Conservation (phyloP, 2,113 vertebrate species). For the Manacus vitellinus region DNA sequence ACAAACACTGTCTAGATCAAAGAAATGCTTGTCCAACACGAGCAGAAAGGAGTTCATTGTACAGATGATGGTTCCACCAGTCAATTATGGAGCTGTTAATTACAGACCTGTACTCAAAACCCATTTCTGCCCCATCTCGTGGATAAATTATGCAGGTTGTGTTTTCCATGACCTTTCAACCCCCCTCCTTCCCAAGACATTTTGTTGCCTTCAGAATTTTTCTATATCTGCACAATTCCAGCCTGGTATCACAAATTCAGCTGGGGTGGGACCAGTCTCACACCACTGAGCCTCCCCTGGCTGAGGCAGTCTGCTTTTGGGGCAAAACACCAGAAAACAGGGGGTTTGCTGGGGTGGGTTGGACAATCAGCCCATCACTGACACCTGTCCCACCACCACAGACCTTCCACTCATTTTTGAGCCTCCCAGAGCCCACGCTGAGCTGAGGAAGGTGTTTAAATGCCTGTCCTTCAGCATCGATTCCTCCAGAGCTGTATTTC, state of each 20-base stretch:
- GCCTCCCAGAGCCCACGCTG: not conserved
- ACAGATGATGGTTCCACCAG: not conserved
- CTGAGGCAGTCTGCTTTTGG: fast-evolving
- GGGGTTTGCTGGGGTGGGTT: not conserved
- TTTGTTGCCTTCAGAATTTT: not conserved
- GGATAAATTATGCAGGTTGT: not conserved
- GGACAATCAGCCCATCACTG: fast-evolving
- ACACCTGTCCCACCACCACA: fast-evolving
- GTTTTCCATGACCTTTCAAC: not conserved
- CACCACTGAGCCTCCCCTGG: fast-evolving
- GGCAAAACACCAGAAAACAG: not conserved
- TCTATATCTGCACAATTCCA: not conserved
- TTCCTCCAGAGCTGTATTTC: not conserved
- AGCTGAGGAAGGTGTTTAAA: not conserved
- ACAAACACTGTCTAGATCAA: not conserved
- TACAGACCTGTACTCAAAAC: not conserved
- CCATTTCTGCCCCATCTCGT: not conserved
- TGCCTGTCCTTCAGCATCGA: not conserved
- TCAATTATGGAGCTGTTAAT: not conserved
- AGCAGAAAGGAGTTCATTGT: not conserved
- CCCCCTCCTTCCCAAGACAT: not conserved
- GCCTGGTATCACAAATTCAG: not conserved
- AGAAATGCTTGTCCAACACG: not conserved
- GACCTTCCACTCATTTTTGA: fast-evolving
- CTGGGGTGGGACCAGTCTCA: not conserved